Evolutionary conservation across 2,797 vertebrate species (phyloP).

Genomic region (Phataginus tricuspis): DNA sequence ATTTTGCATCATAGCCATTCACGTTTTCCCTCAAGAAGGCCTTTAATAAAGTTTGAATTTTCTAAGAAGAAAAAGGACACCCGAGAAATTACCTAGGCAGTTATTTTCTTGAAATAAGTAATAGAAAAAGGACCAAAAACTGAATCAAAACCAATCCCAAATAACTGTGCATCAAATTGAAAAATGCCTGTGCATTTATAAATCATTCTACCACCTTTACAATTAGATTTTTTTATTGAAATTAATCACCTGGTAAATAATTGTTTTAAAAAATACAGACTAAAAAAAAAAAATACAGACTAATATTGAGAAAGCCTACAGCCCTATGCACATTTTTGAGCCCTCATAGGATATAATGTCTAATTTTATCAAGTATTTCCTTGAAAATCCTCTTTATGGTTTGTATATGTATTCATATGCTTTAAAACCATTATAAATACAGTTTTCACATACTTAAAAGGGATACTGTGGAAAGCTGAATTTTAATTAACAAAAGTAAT

Average conservation of each 20-base stretch:
- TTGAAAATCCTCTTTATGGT: not conserved
- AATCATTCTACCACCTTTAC: not conserved
- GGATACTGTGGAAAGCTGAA: not conserved
- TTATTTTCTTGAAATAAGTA: constrained; percentile 35
- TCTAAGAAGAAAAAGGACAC: not conserved
- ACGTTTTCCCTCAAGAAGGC: not conserved
- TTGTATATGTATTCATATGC: not conserved
- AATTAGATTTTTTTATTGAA: not conserved
- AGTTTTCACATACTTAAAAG: not conserved
- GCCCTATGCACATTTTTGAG: not conserved
- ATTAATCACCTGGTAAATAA: not conserved
- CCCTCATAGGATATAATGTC: not conserved
- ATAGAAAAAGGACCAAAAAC: not conserved
- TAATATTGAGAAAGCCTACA: not conserved
- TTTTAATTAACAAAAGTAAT: constrained; percentile 40
- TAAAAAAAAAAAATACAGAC: not conserved
- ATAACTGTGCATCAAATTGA: not conserved
- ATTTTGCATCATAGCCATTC: not conserved
- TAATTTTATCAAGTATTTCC: not conserved
- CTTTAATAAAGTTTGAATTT: not conserved
- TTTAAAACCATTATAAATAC: not conserved
- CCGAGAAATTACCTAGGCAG: not conserved
- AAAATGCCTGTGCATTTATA: not conserved
- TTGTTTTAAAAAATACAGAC: not conserved
- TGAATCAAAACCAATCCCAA: constrained; percentile 4